Base-by-base conservation (phyloP, 2,797 vertebrate genomes). In the Peromyscus nudipes region DNA sequence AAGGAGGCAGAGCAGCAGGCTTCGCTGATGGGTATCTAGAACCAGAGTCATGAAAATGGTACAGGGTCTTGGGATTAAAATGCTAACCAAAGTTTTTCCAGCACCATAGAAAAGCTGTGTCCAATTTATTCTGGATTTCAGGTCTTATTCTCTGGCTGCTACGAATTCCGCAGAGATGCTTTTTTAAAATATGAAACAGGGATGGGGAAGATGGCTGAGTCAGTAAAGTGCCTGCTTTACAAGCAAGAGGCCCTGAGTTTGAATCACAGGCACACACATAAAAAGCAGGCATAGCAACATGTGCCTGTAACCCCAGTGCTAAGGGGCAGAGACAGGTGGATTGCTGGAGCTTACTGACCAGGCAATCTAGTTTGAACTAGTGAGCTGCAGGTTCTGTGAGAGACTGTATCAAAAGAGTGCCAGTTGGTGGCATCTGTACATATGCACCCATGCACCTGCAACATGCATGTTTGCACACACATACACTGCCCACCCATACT, bases 51-150 rank as follows among this genome's bases (percentile, higher is more conserved):
- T 69, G 89, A 3, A 9, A 25, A 64, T 0, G 3, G 23, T 11
- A 7, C 21, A 17, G 65, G 57, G 7, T n/a, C 77, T 29, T 4
- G 67, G 34, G 49, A 64, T 85, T 79, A 60, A 93, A 94, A 75
- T 37, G n/a, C 25, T 79, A 73, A 17, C 23, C 64, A 9, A 75
- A 21, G 57, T 34, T 27, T 49, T 43, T 11, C 3, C 23, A 79
- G 77, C 81, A 65, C 69, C 40, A 52, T 29, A 60, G 80, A 73
- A 69, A 27, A 77, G 64, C 55, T 82, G 34, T 16, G 14, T 46
- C 69, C 49, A 40, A 12, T 86, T 83, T 37, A 57, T 25, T 92
- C 83, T 93, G 79, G 69, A 82, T 62, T 89, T 91, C 49, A 73
- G 21, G 4, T 71, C 81, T 91, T 9, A 21, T 96, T 84, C 49